phyloP scores from a whole-genome alignment of 2,113 vertebrate genomes.

The Poicephalus gulielmi region DNA sequence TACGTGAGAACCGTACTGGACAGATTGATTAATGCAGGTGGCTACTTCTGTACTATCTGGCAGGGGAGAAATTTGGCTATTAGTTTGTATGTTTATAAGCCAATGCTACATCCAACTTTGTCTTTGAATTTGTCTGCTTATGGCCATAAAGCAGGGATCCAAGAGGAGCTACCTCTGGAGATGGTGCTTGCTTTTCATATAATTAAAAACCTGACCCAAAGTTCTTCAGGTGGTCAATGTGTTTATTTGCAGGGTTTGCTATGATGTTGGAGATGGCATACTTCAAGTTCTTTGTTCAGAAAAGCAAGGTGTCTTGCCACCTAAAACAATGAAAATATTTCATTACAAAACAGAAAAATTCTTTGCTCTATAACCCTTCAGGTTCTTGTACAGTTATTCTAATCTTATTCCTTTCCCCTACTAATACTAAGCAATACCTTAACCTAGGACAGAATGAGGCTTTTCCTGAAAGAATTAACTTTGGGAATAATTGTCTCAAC shows the following conservation, averaged over 20 bases:
- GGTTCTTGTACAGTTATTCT: background rate
- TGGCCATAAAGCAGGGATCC: background rate
- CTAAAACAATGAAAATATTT: slow-evolving; percentile 70
- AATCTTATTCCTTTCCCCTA: background rate
- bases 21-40: background rate
- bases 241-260: background rate
- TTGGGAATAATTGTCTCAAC: background rate
- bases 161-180: background rate
- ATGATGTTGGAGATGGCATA: background rate
- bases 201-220: background rate
- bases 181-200: background rate
- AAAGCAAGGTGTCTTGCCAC: slow-evolving; percentile 87
- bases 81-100: background rate
- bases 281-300: slow-evolving; percentile 82
- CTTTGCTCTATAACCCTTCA: background rate
- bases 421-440: background rate
- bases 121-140: background rate
- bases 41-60: background rate
- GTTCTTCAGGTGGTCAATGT: background rate
- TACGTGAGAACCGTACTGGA: background rate
- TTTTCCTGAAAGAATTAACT: background rate
- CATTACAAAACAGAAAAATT: background rate
- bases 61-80: background rate
- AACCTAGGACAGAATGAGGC: background rate
- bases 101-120: background rate